Evolutionary conservation across 2,113 vertebrate genomes (phyloP), one percentile per base, ranked within the genome.

Genomic region (Nyctibius bracteatus): DNA sequence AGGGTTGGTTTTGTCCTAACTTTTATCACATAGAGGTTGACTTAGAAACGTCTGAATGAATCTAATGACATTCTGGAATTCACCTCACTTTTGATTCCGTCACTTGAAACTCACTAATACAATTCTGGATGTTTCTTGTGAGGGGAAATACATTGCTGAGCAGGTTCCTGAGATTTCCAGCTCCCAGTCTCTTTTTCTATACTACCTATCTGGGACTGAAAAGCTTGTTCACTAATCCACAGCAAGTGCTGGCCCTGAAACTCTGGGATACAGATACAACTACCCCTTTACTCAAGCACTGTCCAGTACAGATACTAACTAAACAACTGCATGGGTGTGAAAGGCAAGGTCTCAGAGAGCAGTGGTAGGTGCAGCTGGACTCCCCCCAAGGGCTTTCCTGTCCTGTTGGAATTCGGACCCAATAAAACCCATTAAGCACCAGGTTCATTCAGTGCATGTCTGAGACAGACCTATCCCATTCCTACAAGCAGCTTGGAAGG

Each of bases 241-340:
- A 33, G 52, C 47, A 47, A 44, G 37, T 3, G 3, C 62, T 47
- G 30, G 22, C 49, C 33, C 8, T 86, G 63, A 25, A 57, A 41
- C 37, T 80, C 31, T 37, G 21, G 63, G 43, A 27, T 33, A 21
- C 16, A 49, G 44, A 5, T 33, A 5, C 3, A 35, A 18, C 44
- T 43, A 5, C 27, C 23, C 33, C 23, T 72, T 90, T 22, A 24
- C 23, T 66, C 1, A 1, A 37, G 43, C 58, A 19, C 9, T 81
- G 43, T 47, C 18, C 31, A 23, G 31, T 39, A 11, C 18, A 57
- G 37, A 21, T 51, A 7, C 8, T 37, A 37, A 83, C 4, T 1
- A 11, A 52, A 57, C 0, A 0, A 15, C 14, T 24, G 19, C 12
- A 2, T 3, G 4, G 30, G 22, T 51, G 35, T 58, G 74, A 41